Base-by-base conservation (phyloP, 2,888 invertebrate genomes). In the Meghimatium bilineatum region DNA sequence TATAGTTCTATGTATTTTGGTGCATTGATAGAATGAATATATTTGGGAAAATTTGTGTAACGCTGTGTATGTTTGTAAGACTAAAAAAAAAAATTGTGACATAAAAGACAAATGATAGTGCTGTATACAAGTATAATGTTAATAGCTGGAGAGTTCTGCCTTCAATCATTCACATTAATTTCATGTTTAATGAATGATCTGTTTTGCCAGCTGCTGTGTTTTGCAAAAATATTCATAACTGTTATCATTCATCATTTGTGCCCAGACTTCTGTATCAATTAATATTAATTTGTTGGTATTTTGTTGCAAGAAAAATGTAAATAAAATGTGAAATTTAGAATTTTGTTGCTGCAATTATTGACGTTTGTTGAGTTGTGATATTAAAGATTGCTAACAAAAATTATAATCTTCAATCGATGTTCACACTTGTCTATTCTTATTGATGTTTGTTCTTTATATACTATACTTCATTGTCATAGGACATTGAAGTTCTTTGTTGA, bases 261-360 rank as follows among this genome's bases (percentile, higher is more conserved):
- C 23, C 2, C 71, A 38, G 71, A 8, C 71, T 38, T 38, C 26
- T 72, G 72, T 72, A 12, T 44, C 14, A 32, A 72, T 36, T 6
- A 26, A 44, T n/a, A 26, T 29, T 2, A 66, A 44, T 72, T 10
- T 72, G 72, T 72, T 72, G 72, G 72, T 29, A 72, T 72, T n/a
- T 72, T 72, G 72, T 72, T 72, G 72, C 44, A 72, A 72, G n/a
- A 20, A 44, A 72, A 72, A 72, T 71, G 69, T 8, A 38, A 71
- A 72, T 72, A 72, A 72, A 72, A 72, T 49, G 6, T 49, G 12
- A 72, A 72, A 72, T 44, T 1, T 10, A 44, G 8, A 44, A 26
- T 69, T 69, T 69, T 63, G 60, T 63, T 44, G n/a, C 44, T 8
- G 12, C 44, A 44, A 44, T 8, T 44, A 8, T 12, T 44, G 44